Conservation (phyloP, 92 coral and sea anemone species). For the Diadumene lineata region DNA sequence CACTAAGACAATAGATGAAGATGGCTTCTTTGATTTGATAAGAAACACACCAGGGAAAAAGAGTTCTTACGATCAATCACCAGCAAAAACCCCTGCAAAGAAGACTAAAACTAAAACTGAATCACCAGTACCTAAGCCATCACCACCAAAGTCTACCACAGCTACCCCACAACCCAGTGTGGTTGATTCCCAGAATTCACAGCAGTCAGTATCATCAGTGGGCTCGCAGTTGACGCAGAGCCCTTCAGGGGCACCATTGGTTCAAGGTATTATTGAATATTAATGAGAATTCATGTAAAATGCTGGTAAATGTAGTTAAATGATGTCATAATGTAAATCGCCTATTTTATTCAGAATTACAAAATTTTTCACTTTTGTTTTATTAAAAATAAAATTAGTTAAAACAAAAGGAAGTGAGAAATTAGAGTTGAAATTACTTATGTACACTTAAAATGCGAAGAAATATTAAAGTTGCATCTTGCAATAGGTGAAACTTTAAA, state of each 20-base stretch:
- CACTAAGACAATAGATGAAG: constrained; percentile 80
- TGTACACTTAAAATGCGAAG: too few relatives aligned
- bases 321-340: too few relatives aligned
- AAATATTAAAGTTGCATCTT: too few relatives aligned
- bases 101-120: constrained; percentile 26
- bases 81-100: constrained; percentile 34
- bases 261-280: constrained; percentile 41
- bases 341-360: too few relatives aligned
- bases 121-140: constrained; percentile 14
- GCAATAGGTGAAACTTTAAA: too few relatives aligned
- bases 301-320: too few relatives aligned
- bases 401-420: too few relatives aligned
- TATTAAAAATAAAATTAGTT: too few relatives aligned
- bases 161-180: constrained; percentile 10
- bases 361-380: too few relatives aligned
- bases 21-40: constrained; percentile 75
- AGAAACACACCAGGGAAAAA: constrained; percentile 70
- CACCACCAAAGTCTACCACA: constrained; percentile 10
- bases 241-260: constrained; percentile 45
- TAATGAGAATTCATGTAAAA: neutral
- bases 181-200: constrained; percentile 33
- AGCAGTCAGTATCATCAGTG: constrained; percentile 13
- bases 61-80: constrained; percentile 42
- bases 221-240: constrained; percentile 63
- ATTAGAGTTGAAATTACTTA: too few relatives aligned